Evolutionary conservation across 2,797 vertebrate species (phyloP).

Genomic region (Gallirallus australis): DNA sequence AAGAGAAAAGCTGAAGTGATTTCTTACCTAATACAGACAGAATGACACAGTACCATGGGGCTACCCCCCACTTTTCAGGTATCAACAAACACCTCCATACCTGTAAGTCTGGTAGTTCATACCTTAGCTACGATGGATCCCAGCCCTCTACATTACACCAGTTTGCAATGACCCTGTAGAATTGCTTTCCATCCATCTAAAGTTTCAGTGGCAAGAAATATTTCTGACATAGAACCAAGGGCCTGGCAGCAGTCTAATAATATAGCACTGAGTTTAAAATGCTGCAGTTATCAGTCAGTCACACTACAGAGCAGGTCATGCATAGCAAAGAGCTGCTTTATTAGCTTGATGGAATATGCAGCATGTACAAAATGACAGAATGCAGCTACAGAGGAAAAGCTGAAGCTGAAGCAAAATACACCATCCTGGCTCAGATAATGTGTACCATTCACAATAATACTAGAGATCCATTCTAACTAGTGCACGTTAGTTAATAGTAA

Average conservation of each 20-base stretch:
- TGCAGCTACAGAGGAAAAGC: conserved; percentile 1
- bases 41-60: not conserved
- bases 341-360: conserved; percentile 56
- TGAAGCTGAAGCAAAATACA: conserved; percentile 29
- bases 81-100: not conserved
- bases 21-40: not conserved
- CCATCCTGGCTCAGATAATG: not conserved
- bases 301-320: conserved; percentile 13
- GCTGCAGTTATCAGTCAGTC: conserved; percentile 64
- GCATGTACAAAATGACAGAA: conserved; percentile 36
- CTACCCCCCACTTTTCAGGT: not conserved
- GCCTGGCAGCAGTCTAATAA: conserved; percentile 46
- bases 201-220: conserved; percentile 41
- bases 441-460: not conserved
- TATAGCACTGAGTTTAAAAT: conserved; percentile 29
- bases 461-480: not conserved
- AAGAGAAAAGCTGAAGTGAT: not conserved
- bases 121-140: not conserved
- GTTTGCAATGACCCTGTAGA: conserved; percentile 3
- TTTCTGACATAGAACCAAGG: conserved; percentile 27
- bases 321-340: conserved; percentile 71
- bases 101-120: not conserved
- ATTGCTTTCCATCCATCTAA: not conserved
- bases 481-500: not conserved
- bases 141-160: not conserved